Evolutionary conservation across 2,797 vertebrate genomes (phyloP).

Genomic region (Acipenser oxyrinchus): DNA sequence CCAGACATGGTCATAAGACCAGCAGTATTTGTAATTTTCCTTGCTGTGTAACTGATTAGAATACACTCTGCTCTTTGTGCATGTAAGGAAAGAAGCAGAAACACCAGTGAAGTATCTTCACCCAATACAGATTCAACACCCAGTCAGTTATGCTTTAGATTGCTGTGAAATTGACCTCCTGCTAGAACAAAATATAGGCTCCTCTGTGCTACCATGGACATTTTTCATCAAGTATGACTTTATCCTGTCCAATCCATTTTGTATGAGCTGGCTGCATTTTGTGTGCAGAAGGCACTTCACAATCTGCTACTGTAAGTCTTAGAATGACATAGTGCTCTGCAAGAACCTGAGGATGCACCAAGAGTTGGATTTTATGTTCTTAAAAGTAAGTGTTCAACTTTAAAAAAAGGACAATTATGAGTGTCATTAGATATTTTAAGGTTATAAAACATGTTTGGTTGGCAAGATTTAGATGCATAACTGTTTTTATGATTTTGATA

Average conservation of each 20-base stretch:
- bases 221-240: constrained; percentile 31
- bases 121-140: constrained; percentile 9
- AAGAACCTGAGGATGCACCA: constrained; percentile 50
- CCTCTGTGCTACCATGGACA: constrained; percentile 40
- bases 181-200: not conserved
- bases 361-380: constrained; percentile 69
- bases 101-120: constrained; percentile 32
- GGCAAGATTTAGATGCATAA: too few relatives aligned
- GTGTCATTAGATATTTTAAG: too few relatives aligned
- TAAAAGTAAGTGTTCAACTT: constrained; percentile 59
- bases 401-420: too few relatives aligned
- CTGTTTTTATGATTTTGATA: too few relatives aligned
- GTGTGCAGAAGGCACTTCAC: constrained; percentile 3
- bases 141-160: not conserved
- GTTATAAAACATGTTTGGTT: too few relatives aligned
- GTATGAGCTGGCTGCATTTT: constrained; percentile 28
- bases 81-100: constrained; percentile 30
- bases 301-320: not conserved
- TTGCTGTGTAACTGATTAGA: constrained; percentile 25
- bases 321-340: constrained; percentile 45
- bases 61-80: constrained; percentile 50
- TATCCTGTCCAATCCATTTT: constrained; percentile 24
- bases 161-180: not conserved
- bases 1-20: constrained; percentile 34
- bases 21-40: constrained; percentile 33